Base-by-base conservation (phyloP, 2,888 invertebrate genomes). In the Scaptodrosophila latifasciaeformis region DNA sequence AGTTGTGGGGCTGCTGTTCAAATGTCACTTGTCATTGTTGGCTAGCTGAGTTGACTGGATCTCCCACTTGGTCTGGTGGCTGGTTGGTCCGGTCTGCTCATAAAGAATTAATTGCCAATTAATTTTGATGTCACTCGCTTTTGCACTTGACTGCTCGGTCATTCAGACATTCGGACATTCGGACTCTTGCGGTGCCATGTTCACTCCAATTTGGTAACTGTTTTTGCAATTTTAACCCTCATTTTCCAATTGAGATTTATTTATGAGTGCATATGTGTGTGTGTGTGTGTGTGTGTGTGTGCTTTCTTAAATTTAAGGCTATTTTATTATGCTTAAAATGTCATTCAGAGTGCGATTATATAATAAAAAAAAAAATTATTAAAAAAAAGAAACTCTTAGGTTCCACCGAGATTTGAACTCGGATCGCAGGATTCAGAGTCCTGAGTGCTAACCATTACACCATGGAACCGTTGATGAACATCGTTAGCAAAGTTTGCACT, bases 401-500 rank as follows among this genome's bases (percentile, higher is more conserved):
- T n/a, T n/a, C n/a, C n/a, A n/a, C n/a, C n/a, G n/a, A n/a, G n/a
- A 86, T 84, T 86, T 86, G 86, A 86, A 86, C 86, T 86, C 86
- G 86, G 86, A 84, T 86, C 85, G 84, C 86, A 84, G 86, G 86
- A 86, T 87, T 87, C 86, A 86, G 85, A 86, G 88, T 88, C 88
- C 88, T 87, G 87, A 87, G 87, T 88, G 87, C 87, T 88, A 87
- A 88, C 88, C 87, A 86, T 87, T 88, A 88, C 87, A 88, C 87
- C 87, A 88, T 87, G 87, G 87, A 85, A 87, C 87, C 87, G 47
- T 40, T 62, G 15, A 2, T 47, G 47, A 55, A 10, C 9, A n/a
- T 45, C 37, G 0, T 54, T 35, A 0, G 0, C 2, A 0, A 13
- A 15, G 9, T 35, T 35, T 15, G 5, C 27, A 9, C 27, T 27